Percentiles rank a stretch among this genome's conserved stretches.
Evolutionary conservation across 2,113 vertebrate genomes (phyloP).

Genomic region (Mesembrinibis cayennensis): DNA sequence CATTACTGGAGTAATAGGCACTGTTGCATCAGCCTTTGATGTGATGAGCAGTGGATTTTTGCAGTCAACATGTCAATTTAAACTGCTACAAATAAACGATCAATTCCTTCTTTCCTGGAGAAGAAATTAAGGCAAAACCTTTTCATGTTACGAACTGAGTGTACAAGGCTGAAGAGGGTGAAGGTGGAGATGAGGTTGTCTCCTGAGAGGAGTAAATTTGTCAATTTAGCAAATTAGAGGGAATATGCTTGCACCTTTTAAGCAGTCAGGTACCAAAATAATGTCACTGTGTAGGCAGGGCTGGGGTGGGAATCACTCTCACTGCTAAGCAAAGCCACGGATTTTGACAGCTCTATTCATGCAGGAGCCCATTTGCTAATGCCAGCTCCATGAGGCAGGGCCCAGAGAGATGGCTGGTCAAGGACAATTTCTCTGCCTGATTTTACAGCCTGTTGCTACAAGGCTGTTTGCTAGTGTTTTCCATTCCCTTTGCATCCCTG

Average conservation of each 20-base stretch:
- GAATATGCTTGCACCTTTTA: neutral
- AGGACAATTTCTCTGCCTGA: neutral
- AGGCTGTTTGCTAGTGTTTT: neutral
- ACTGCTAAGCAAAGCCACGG: neutral
- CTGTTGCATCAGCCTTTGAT: neutral
- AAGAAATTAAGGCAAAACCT: neutral
- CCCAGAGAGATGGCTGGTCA: accelerated
- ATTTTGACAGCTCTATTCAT: neutral
- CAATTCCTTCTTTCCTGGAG: neutral
- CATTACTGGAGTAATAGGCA: neutral
- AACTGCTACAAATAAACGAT: neutral
- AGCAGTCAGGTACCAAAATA: neutral
- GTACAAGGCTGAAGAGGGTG: neutral
- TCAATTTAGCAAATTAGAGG: neutral
- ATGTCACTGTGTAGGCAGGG: neutral
- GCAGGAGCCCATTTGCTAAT: neutral
- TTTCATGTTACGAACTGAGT: neutral
- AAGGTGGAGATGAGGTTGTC: neutral
- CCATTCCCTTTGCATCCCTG: neutral
- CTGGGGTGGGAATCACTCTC: neutral
- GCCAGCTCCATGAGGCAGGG: no score
- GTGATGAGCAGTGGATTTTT: neutral
- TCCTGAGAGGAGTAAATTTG: neutral
- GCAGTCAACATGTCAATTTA: neutral
- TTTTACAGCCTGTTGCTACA: neutral